Percentiles rank a stretch among this genome's conserved stretches.
phyloP scores from a whole-genome alignment of 2,797 vertebrate species.

The Rousettus madagascariensis region DNA sequence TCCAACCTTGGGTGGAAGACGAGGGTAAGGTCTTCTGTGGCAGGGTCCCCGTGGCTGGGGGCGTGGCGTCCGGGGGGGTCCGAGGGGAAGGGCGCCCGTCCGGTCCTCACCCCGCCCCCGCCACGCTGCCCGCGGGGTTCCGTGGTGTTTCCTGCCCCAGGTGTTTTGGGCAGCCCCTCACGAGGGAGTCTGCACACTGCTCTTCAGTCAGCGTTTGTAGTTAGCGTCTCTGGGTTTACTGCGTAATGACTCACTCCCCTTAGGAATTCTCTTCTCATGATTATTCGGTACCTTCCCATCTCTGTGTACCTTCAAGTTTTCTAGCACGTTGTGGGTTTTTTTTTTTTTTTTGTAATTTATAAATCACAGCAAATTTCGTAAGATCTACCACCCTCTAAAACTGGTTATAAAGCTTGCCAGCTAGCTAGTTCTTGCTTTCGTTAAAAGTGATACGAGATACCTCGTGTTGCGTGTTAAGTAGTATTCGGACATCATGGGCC shows the following conservation, averaged over 20 bases:
- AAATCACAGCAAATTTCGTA: constrained; percentile 16
- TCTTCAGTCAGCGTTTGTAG: neutral
- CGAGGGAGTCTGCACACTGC: neutral
- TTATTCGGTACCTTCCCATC: constrained; percentile 4
- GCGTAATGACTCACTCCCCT: neutral
- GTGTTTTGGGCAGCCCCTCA: neutral
- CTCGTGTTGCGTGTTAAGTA: neutral
- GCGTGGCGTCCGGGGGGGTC: too few relatives aligned
- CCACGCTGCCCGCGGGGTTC: neutral
- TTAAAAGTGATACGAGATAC: neutral
- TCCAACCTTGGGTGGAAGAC: neutral
- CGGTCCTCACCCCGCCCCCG: too few relatives aligned
- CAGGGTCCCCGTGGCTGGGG: too few relatives aligned
- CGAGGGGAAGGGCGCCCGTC: too few relatives aligned
- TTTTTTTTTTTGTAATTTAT: neutral
- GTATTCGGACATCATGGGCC: neutral
- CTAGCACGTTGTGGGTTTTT: neutral
- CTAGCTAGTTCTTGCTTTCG: neutral
- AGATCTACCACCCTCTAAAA: neutral
- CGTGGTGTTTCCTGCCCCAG: neutral
- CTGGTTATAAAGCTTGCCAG: neutral
- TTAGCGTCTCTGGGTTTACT: neutral
- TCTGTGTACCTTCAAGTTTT: neutral
- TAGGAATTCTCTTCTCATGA: constrained; percentile 8
- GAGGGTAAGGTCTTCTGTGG: neutral